A percentile compares a stretch with the other conserved stretches of the same genome.
These are phyloP conservation scores for Lytechinus variegatus DNA, from an alignment of 35 echinoderm and acorn worm species.

Conservation along the genomic window DNA sequence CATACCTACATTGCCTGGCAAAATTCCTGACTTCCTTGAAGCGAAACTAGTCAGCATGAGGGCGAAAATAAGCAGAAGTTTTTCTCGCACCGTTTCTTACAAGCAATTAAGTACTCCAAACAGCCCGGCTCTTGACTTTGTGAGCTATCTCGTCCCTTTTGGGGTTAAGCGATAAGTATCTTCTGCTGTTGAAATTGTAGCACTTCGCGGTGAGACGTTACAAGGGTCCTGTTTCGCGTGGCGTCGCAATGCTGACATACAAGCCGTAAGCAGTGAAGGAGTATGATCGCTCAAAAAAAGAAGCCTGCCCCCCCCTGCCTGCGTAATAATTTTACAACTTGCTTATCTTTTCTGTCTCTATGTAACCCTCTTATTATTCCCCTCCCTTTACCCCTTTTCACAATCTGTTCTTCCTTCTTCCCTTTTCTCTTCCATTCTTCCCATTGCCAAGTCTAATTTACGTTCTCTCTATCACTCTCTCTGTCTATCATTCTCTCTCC, in stretches of 20 bases:
- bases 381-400: not conserved
- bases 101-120: conserved; percentile 42
- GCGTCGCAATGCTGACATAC: conserved; percentile 38
- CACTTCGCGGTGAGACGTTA: conserved; percentile 42
- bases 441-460: not conserved
- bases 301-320: not conserved
- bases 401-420: not conserved
- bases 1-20: not conserved
- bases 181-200: conserved; percentile 34
- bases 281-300: conserved; percentile 12
- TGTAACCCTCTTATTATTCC: not conserved
- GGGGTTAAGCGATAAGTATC: conserved; percentile 40
- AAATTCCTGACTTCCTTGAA: not conserved
- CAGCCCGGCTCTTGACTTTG: not conserved
- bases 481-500: too few relatives aligned
- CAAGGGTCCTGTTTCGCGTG: conserved; percentile 22
- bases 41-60: not conserved
- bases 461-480: too few relatives aligned
- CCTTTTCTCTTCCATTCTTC: not conserved
- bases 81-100: conserved; percentile 2
- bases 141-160: not conserved
- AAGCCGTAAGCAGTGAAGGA: not conserved
- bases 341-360: not conserved
- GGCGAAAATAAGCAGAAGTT: not conserved
- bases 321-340: not conserved